These are phyloP conservation scores for Cyclargus thomasi DNA, from an alignment of 1,140 invertebrate genomes.

Conservation along the genomic window DNA sequence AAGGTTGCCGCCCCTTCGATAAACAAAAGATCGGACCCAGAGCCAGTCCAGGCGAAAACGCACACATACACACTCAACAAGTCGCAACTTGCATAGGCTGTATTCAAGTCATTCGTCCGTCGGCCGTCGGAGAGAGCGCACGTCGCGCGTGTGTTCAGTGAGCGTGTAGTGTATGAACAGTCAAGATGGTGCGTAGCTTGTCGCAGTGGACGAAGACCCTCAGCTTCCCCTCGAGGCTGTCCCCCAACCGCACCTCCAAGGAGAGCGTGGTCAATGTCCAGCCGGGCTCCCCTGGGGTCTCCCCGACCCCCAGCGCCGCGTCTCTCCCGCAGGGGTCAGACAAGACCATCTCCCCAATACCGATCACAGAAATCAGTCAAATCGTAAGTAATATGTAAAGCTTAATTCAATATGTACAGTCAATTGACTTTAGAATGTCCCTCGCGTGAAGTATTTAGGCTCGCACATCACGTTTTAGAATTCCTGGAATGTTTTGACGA, in stretches of 20 bases:
- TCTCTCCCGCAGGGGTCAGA: constrained; percentile 70
- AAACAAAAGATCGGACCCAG: constrained; percentile 56
- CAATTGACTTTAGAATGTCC: neutral
- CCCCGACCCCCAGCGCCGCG: constrained; percentile 70
- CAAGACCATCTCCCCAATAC: constrained; percentile 72
- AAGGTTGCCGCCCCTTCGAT: constrained; percentile 39
- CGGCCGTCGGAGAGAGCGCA: constrained; percentile 43
- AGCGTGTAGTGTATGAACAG: constrained; percentile 61
- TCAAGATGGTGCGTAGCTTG: constrained; percentile 86
- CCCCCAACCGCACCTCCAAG: constrained; percentile 84
- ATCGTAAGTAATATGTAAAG: constrained; percentile 73
- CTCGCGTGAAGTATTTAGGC: constrained; percentile 6
- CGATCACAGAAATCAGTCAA: constrained; percentile 79
- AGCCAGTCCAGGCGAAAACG: constrained; percentile 28
- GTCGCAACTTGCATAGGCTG: constrained; percentile 55
- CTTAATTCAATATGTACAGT: neutral
- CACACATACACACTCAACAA: constrained; percentile 37
- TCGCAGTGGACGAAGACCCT: constrained; percentile 91
- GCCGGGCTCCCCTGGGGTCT: constrained; percentile 62
- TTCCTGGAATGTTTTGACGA: neutral
- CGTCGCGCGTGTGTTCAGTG: constrained; percentile 52
- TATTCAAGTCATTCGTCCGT: constrained; percentile 54
- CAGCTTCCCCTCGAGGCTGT: constrained; percentile 87
- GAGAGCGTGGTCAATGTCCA: constrained; percentile 78
- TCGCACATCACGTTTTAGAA: constrained; percentile 18